phyloP scores from a whole-genome alignment of 2,797 vertebrate species.

The Ptychadena robeensis region DNA sequence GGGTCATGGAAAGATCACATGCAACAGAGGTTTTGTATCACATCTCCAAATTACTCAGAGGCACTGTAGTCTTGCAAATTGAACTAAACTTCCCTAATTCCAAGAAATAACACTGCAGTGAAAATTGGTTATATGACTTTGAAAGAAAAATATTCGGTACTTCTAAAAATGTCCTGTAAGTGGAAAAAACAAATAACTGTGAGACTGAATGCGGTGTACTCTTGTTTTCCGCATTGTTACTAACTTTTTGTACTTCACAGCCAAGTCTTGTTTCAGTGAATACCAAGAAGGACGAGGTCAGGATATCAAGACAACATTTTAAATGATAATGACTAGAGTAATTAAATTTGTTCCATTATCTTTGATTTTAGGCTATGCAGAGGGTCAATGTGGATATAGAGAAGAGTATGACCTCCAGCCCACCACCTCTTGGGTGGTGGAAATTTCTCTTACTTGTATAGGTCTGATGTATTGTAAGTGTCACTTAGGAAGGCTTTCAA shows the following conservation, averaged over 20 bases:
- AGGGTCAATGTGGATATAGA: too few species aligned
- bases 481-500: too few species aligned
- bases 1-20: slow-evolving; percentile 60
- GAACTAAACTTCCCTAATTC: slow-evolving; percentile 55
- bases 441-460: too few species aligned
- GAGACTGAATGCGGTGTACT: not conserved
- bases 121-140: slow-evolving; percentile 55
- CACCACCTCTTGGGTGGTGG: too few species aligned
- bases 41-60: slow-evolving; percentile 56
- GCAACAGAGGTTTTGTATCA: slow-evolving; percentile 52
- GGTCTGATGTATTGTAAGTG: too few species aligned
- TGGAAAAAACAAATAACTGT: slow-evolving; percentile 21
- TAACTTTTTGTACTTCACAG: slow-evolving; percentile 1
- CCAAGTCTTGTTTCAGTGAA: not conserved
- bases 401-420: too few species aligned
- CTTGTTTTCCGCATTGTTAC: not conserved
- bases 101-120: slow-evolving; percentile 51
- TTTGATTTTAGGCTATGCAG: not conserved
- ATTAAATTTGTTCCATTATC: not conserved
- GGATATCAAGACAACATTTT: too few species aligned
- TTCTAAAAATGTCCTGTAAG: slow-evolving; percentile 59
- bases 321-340: not conserved
- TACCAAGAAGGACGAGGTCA: not conserved
- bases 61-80: slow-evolving; percentile 53
- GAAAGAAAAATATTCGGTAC: slow-evolving; percentile 43